phyloP scores from a whole-genome alignment of 2,888 invertebrate genomes.

The Amorpha juglandis region DNA sequence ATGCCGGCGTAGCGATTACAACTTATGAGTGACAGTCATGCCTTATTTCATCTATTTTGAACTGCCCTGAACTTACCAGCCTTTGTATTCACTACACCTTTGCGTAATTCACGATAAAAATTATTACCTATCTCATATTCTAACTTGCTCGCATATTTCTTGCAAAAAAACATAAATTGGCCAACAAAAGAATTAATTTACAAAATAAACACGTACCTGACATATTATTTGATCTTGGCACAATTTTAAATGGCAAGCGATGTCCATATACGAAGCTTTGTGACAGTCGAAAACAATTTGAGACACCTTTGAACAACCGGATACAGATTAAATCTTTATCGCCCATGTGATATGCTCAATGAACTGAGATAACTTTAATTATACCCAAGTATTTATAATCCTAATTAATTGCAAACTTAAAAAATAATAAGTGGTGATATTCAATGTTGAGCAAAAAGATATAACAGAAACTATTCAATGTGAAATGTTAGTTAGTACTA shows the following conservation, averaged over 20 bases:
- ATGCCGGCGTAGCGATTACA: too few species aligned
- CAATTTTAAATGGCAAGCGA: constrained; percentile 17
- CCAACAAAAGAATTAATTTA: constrained; percentile 4
- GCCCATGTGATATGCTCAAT: not conserved
- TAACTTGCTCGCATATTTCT: too few species aligned
- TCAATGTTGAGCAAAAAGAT: not conserved
- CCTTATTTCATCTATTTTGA: not conserved
- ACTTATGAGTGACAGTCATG: too few species aligned
- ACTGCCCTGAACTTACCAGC: not conserved
- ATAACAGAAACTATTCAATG: too few species aligned
- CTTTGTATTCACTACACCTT: too few species aligned
- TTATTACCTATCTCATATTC: too few species aligned
- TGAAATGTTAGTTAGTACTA: too few species aligned
- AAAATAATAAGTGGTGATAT: not conserved
- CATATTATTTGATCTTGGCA: constrained; percentile 9
- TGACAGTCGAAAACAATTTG: constrained; percentile 1
- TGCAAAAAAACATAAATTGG: not conserved
- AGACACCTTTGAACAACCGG: constrained; percentile 16
- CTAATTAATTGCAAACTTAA: not conserved
- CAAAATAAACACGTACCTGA: not conserved
- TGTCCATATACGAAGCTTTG: constrained; percentile 19
- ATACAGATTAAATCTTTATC: constrained; percentile 12
- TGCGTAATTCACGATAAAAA: too few species aligned
- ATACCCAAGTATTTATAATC: not conserved
- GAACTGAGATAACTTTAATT: not conserved